Evolutionary conservation across 1,140 invertebrate genomes (phyloP), one percentile per base, ranked within the genome.

Genomic region (Orchestia grillus): DNA sequence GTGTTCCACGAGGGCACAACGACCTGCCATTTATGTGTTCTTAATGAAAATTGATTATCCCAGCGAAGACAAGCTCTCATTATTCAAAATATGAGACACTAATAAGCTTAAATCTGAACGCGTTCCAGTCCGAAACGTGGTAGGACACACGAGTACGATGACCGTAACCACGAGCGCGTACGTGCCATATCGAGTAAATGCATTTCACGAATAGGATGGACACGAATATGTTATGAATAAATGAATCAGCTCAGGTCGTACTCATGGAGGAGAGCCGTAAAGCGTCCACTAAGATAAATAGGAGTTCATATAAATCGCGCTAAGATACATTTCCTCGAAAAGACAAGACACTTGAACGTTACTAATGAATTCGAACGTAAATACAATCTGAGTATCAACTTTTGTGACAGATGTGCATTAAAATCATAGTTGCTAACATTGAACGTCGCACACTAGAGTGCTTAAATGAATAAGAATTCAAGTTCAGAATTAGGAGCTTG

Each of bases 41-140:
- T 47, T 94, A 94, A 94, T 94, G 92, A 94, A 94, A 94, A 94
- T 94, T 45, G 92, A 94, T 94, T 94, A 94, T 44, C 43, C 43
- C 23, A 47, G 44, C 11, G 44, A 94, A 1, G 92, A 94, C 92
- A 47, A 15, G 92, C 92, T 94, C 43, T 0, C 44, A 44, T 94
- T 0, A 47, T 44, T 90, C 88, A 90, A 41, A 42, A 90, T 8
- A 90, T 44, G 36, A 28, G 15, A 41, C n/a, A 44, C 88, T 41
- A 41, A 90, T 90, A 44, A 90, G 43, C n/a, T 4, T 16, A 90
- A 23, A 19, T 23, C 62, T 77, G 62, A 77, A 77, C 62, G 36
- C 11, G 62, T 77, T 77, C 36, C 1, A 36, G 62, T 15, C 11
- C 1, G 28, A 77, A 77, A 77, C 62, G 28, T 36, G 28, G 11